Conservation (phyloP, 2,797 vertebrate species). For the Cryptoprocta ferox region DNA sequence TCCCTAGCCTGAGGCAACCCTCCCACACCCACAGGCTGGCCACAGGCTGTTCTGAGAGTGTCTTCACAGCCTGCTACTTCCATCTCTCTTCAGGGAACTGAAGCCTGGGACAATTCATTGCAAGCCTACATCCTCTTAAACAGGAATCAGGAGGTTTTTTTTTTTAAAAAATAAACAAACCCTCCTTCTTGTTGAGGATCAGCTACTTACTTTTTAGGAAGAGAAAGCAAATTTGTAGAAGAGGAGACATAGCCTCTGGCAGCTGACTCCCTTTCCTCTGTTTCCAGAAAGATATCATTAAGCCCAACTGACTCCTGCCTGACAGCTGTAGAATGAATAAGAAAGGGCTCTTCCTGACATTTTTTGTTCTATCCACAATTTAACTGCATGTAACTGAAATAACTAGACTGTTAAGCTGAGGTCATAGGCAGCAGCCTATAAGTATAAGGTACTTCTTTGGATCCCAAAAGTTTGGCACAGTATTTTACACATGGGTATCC, state of each 20-base stretch:
- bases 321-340: neutral
- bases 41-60: neutral
- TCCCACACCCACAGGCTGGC: neutral
- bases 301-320: conserved; percentile 36
- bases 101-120: conserved; percentile 15
- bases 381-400: conserved; percentile 43
- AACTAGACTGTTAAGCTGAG: conserved; percentile 24
- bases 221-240: conserved; percentile 56
- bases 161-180: conserved; percentile 66
- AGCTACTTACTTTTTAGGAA: conserved; percentile 15
- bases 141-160: conserved; percentile 16
- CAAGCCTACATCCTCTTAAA: conserved; percentile 45
- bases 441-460: conserved; percentile 18
- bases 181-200: conserved; percentile 30
- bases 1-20: neutral
- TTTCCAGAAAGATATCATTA: conserved; percentile 59
- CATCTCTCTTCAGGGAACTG: neutral
- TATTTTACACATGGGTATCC: neutral
- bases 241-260: conserved; percentile 21
- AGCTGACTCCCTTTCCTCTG: neutral
- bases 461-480: neutral
- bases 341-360: conserved; percentile 6
- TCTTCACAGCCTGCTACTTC: neutral
- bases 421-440: neutral
- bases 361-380: conserved; percentile 50